Conservation (phyloP, 2,113 vertebrate genomes). For the Coptodon rendalli region DNA sequence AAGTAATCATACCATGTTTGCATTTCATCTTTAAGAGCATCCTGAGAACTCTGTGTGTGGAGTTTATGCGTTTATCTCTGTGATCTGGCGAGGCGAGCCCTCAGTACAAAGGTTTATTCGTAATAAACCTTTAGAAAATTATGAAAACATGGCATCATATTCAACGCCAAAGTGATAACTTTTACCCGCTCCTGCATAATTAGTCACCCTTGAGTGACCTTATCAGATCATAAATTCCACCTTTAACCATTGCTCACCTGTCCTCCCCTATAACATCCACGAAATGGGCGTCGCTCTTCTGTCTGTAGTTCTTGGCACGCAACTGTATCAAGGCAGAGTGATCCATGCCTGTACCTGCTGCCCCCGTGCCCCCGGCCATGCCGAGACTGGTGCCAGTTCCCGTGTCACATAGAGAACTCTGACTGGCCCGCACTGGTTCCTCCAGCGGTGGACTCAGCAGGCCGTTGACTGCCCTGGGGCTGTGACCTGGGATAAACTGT, state of each 20-base stretch:
- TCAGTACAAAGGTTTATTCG: background rate
- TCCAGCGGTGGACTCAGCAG: conserved; percentile 85
- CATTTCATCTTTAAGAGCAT: background rate
- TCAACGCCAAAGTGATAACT: background rate
- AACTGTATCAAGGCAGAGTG: conserved; percentile 90
- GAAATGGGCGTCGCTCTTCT: conserved; percentile 94
- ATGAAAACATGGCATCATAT: background rate
- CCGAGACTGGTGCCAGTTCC: conserved; percentile 64
- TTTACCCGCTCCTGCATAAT: background rate
- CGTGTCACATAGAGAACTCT: conserved; percentile 87
- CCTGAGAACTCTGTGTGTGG: background rate
- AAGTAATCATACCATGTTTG: background rate
- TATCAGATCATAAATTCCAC: background rate
- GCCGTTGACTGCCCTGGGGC: conserved; percentile 82
- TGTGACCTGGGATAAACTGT: conserved; percentile 65
- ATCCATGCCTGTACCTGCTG: conserved; percentile 76
- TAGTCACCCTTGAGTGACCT: background rate
- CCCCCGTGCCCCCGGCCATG: conserved; percentile 62
- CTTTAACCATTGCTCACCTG: conserved; percentile 79
- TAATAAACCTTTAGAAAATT: background rate
- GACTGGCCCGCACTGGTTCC: conserved; percentile 78
- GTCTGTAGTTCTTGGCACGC: conserved; percentile 88
- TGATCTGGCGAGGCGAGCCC: background rate
- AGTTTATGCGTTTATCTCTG: background rate
- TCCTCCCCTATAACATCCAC: conserved; percentile 97